These are phyloP conservation scores for Amazona guildingii DNA, from an alignment of 2,113 vertebrate species.

Conservation along the genomic window DNA sequence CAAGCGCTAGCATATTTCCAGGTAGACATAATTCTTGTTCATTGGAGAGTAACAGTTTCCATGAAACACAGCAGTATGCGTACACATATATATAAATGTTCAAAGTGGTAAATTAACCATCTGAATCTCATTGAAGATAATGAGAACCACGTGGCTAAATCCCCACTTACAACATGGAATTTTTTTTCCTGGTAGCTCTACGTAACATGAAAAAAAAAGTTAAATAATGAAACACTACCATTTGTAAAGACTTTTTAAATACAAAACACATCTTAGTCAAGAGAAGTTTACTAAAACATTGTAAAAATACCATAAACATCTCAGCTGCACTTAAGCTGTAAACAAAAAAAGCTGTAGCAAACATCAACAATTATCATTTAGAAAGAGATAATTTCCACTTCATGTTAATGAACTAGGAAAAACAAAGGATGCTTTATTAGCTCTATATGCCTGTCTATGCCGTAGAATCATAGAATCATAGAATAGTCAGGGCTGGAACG, in stretches of 20 bases:
- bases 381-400: neutral
- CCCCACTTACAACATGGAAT: neutral
- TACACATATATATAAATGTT: neutral
- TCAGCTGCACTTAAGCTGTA: neutral
- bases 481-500: too few species aligned
- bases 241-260: neutral
- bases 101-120: neutral
- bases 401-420: neutral
- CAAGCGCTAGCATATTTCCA: neutral
- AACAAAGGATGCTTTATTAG: neutral
- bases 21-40: neutral
- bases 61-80: neutral
- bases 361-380: neutral
- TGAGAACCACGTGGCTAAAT: neutral
- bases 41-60: neutral
- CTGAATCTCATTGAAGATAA: slow-evolving; percentile 35
- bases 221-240: neutral
- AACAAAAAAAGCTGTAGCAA: neutral
- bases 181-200: neutral
- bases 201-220: slow-evolving; percentile 11
- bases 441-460: neutral
- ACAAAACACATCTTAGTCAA: neutral
- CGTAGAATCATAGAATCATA: too few species aligned
- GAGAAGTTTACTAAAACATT: neutral
- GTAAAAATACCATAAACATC: neutral